These are phyloP conservation scores for Phalera bucephala DNA, from an alignment of 2,888 invertebrate genomes.

Conservation along the genomic window DNA sequence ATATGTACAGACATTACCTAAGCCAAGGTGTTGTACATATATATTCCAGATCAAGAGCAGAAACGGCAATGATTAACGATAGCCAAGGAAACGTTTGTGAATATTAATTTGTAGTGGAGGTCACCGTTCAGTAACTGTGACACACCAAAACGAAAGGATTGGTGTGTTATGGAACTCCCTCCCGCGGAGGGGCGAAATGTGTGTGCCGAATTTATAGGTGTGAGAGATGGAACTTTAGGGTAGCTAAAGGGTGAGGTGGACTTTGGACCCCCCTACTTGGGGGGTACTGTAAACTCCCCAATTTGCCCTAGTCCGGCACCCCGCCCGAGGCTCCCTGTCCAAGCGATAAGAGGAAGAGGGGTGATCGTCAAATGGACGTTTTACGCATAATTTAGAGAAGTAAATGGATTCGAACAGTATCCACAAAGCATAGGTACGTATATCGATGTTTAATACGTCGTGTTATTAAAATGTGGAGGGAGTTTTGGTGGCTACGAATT, in stretches of 20 bases:
- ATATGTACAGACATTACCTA: too few relatives aligned
- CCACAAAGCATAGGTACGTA: slow-evolving; percentile 69
- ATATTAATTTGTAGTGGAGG: slow-evolving; percentile 82
- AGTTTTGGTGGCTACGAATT: too few relatives aligned
- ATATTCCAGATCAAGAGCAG: slow-evolving; percentile 54
- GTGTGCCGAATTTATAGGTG: slow-evolving; percentile 83
- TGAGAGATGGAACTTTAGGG: slow-evolving; percentile 83
- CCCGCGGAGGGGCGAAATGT: slow-evolving; percentile 76
- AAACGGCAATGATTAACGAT: slow-evolving; percentile 78
- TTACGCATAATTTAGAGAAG: slow-evolving; percentile 84
- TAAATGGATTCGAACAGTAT: slow-evolving; percentile 83
- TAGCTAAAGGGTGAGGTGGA: slow-evolving; percentile 82
- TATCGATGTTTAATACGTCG: slow-evolving; percentile 52
- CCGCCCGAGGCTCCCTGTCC: slow-evolving; percentile 80
- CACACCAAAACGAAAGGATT: slow-evolving; percentile 79
- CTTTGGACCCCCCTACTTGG: slow-evolving; percentile 77
- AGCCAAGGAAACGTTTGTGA: slow-evolving; percentile 76
- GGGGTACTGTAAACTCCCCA: slow-evolving; percentile 68
- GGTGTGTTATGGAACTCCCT: slow-evolving; percentile 70
- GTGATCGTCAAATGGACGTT: slow-evolving; percentile 83
- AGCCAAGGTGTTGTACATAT: slow-evolving; percentile 25
- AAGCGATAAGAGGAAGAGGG: slow-evolving; percentile 83
- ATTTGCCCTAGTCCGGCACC: slow-evolving; percentile 82
- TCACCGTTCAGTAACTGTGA: slow-evolving; percentile 78
- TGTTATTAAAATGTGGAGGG: not conserved